Evolutionary conservation across 1,140 invertebrate species (phyloP).

Genomic region (Galleria mellonella): DNA sequence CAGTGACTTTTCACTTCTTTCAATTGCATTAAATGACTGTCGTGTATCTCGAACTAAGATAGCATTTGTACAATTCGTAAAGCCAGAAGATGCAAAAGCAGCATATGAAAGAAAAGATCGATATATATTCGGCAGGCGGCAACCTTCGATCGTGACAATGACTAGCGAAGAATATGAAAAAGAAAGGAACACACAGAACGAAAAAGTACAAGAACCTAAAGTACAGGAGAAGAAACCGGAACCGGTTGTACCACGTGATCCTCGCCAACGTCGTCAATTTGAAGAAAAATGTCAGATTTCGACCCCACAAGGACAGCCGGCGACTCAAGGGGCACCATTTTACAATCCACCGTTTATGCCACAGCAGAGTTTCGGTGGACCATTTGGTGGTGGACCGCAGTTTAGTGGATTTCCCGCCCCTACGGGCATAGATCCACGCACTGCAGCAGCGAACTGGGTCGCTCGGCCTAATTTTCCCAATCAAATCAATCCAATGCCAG

Average conservation of each 20-base stretch:
- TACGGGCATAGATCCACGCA: slow-evolving; percentile 36
- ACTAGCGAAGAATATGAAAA: slow-evolving; percentile 42
- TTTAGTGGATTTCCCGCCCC: slow-evolving; percentile 34
- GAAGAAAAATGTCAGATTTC: slow-evolving; percentile 21
- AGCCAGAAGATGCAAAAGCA: slow-evolving; percentile 79
- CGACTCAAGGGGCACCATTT: slow-evolving; percentile 19
- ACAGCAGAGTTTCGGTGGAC: slow-evolving; percentile 27
- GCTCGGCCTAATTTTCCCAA: slow-evolving; percentile 32
- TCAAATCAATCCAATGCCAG: slow-evolving; percentile 17
- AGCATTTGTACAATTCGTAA: slow-evolving; percentile 85
- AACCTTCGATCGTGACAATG: slow-evolving; percentile 30
- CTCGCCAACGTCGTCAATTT: slow-evolving; percentile 40
- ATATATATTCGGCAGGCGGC: slow-evolving; percentile 45
- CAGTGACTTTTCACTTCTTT: slow-evolving; percentile 81
- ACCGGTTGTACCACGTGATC: slow-evolving; percentile 35
- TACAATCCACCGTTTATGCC: slow-evolving; percentile 30
- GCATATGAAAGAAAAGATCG: slow-evolving; percentile 72
- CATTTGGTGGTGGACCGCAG: slow-evolving; percentile 23
- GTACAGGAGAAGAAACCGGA: slow-evolving; percentile 15
- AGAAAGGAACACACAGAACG: slow-evolving; percentile 34
- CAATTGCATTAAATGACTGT: slow-evolving; percentile 79
- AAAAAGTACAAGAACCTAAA: slow-evolving; percentile 9
- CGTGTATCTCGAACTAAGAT: slow-evolving; percentile 74
- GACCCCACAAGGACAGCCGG: slow-evolving; percentile 7
- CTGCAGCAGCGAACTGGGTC: slow-evolving; percentile 34